Evolutionary conservation across 2,113 vertebrate genomes (phyloP).

Genomic region (Charadrius vociferus): DNA sequence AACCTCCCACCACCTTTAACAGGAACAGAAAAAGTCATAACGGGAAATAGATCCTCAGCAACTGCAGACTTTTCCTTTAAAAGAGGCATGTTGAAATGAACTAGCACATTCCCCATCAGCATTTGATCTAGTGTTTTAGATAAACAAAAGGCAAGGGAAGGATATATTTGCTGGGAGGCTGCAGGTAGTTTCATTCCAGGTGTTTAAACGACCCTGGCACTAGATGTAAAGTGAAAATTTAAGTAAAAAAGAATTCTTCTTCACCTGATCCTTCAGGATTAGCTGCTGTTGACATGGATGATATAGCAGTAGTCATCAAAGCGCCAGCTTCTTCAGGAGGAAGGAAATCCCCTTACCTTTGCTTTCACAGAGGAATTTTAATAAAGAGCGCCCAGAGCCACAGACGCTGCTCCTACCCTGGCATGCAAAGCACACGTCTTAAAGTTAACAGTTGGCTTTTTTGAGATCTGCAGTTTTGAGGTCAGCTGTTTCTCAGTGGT

Average conservation of each 20-base stretch:
- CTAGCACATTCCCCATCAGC: neutral
- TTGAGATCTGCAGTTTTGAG: neutral
- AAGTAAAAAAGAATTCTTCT: neutral
- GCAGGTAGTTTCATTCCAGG: neutral
- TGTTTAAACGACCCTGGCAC: neutral
- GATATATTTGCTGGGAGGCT: neutral
- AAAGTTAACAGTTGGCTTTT: neutral
- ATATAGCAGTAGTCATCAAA: neutral
- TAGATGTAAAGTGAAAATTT: neutral
- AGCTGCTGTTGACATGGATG: neutral
- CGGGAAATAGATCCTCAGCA: neutral
- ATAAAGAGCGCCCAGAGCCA: neutral
- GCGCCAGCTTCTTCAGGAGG: neutral
- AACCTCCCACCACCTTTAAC: neutral
- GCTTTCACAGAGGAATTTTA: neutral
- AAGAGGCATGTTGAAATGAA: neutral
- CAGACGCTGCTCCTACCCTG: neutral
- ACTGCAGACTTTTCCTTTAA: neutral
- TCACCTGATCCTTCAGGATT: neutral
- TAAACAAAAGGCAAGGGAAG: neutral
- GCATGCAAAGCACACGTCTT: neutral
- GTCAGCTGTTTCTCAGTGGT: neutral
- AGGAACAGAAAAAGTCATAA: neutral
- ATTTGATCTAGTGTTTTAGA: neutral
- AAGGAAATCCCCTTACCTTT: conserved; percentile 1